Conservation (phyloP, 1,140 invertebrate genomes). For the Zaprionus gabonicus region DNA sequence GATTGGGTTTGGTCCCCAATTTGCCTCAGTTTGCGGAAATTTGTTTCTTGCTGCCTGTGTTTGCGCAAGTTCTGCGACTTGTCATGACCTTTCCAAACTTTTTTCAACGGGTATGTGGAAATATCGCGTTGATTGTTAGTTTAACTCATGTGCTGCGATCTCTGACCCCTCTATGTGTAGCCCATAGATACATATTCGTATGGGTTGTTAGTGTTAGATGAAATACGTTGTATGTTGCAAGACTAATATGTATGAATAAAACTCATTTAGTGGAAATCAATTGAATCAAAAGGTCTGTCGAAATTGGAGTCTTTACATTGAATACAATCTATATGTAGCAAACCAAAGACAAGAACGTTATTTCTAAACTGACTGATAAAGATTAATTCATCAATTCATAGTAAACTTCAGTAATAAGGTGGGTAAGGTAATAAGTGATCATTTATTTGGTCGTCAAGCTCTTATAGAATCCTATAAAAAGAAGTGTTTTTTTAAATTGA, state of each 20-base stretch:
- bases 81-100: conserved; percentile 38
- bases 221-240: conserved; percentile 15
- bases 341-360: too few species aligned
- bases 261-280: background rate
- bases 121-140: conserved; percentile 41
- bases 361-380: too few species aligned
- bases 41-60: background rate
- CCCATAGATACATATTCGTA: conserved; percentile 15
- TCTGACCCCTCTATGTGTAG: conserved; percentile 31
- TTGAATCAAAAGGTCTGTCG: background rate
- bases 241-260: background rate
- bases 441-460: too few species aligned
- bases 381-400: background rate
- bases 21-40: conserved; percentile 36
- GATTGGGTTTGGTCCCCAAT: conserved; percentile 20
- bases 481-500: too few species aligned
- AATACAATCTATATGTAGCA: too few species aligned
- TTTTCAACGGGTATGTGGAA: conserved; percentile 3
- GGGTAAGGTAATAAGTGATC: too few species aligned
- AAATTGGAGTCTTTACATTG: too few species aligned
- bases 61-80: conserved; percentile 44
- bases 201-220: background rate
- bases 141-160: conserved; percentile 44
- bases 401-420: background rate
- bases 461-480: background rate